Base-by-base conservation (phyloP, 2,113 vertebrate genomes). In the Azemiops feae region DNA sequence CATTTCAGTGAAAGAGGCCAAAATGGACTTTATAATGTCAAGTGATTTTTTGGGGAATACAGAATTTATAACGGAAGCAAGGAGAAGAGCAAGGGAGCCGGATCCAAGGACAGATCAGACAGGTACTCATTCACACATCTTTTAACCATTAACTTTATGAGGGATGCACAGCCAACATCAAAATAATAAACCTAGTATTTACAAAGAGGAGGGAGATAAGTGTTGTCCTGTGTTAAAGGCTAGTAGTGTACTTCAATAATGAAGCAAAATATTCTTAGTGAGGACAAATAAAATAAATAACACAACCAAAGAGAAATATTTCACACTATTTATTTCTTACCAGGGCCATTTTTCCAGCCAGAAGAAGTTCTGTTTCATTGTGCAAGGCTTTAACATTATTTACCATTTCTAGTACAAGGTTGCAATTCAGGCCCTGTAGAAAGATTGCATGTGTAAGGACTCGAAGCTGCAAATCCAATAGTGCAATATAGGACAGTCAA, bases 311-410 rank as follows among this genome's bases (percentile, higher is more conserved):
- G 12, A 27, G 14, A 50, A 9, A 88, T 47, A 9, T 91, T 94
- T 85, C 60, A 55, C 93, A 81, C 88, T 89, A 45, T 88, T 89
- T 91, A 74, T 74, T 95, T 91, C 98, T 97, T 96, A 99, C 99
- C 99, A 99, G 96, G 10, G 99, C 99, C 98, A 99, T 98, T 95
- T 98, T 99, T 20, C 99, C 99, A 0, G 98, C 96, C 92, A 99
- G 98, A 87, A 99, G 98, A 93, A 99, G 98, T 69, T 99, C 98
- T 0, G 99, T 99, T 97, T 99, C 99, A 25, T 98, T 99, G 94
- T 99, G 98, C 69, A 99, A 97, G 22, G 98, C 99, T 96, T 98
- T 98, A 57, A 99, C 98, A 34, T 99, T 99, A 74, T 97, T 98
- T 93, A 99, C 98, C 99, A 99, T 98, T 95, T 99, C 98, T 90